A percentile compares a stretch with the other conserved stretches of the same genome.
These are phyloP conservation scores for Hemithea aestivaria DNA, from an alignment of 2,888 invertebrate species.

Conservation along the genomic window DNA sequence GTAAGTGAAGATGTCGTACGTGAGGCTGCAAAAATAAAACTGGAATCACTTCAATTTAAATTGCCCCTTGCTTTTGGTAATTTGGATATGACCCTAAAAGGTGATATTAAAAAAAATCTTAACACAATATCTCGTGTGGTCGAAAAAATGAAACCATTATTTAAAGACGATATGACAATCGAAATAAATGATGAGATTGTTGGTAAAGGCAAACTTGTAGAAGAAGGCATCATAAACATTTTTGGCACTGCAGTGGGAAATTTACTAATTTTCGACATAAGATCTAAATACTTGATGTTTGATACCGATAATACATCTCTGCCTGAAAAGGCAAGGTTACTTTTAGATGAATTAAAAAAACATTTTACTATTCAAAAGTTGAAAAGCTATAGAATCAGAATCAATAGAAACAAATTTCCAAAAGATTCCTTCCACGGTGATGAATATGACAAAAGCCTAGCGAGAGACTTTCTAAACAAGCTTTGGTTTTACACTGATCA, in stretches of 20 bases:
- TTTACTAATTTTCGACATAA: constrained; percentile 28
- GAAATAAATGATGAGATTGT: constrained; percentile 29
- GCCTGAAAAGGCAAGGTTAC: constrained; percentile 28
- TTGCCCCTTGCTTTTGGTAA: constrained; percentile 38
- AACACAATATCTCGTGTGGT: constrained; percentile 21
- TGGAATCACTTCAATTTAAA: constrained; percentile 27
- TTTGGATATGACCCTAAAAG: constrained; percentile 29
- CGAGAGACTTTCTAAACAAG: constrained; percentile 34
- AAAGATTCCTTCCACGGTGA: constrained; percentile 32
- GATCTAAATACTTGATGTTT: constrained; percentile 29
- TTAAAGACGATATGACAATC: constrained; percentile 19
- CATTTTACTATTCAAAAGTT: constrained; percentile 3
- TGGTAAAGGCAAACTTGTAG: constrained; percentile 27
- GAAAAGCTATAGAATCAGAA: constrained; percentile 29
- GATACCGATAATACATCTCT: constrained; percentile 20
- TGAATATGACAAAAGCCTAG: constrained; percentile 33
- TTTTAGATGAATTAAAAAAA: constrained; percentile 21
- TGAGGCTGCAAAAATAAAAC: constrained; percentile 28
- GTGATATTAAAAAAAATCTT: constrained; percentile 12
- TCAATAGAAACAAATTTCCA: constrained; percentile 35
- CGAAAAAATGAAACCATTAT: constrained; percentile 12
- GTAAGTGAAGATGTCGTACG: constrained; percentile 24
- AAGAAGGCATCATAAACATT: constrained; percentile 29
- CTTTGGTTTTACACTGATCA: constrained; percentile 47
- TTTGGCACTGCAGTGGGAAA: constrained; percentile 42